Evolutionary conservation across 1,140 invertebrate genomes (phyloP).

Genomic region (Araneus ventricosus): DNA sequence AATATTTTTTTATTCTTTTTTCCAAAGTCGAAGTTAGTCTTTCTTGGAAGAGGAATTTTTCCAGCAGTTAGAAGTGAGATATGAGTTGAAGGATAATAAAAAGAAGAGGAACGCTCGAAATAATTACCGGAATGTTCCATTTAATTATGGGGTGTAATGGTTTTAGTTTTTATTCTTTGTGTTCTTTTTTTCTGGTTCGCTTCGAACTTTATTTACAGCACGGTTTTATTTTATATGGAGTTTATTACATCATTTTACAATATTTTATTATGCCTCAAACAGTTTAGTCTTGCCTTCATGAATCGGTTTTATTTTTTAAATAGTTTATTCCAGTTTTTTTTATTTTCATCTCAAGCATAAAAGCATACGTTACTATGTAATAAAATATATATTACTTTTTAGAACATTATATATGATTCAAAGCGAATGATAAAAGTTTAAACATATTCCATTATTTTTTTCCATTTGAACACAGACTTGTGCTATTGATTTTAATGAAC

Average conservation of each 20-base stretch:
- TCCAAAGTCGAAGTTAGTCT: not conserved
- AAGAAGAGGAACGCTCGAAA: not conserved
- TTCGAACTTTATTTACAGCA: constrained; percentile 29
- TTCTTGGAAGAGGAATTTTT: constrained; percentile 21
- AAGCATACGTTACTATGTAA: too few species aligned
- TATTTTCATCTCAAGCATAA: not conserved
- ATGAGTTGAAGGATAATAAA: not conserved
- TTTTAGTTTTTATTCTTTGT: not conserved
- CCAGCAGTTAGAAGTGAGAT: constrained; percentile 22
- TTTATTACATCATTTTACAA: not conserved
- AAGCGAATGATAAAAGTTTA: too few species aligned
- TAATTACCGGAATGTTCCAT: constrained; percentile 20
- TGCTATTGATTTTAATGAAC: too few species aligned
- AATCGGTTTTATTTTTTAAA: not conserved
- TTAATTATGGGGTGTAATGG: constrained; percentile 9
- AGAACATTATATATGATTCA: too few species aligned
- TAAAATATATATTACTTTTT: too few species aligned
- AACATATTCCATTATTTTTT: too few species aligned
- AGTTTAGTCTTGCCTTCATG: not conserved
- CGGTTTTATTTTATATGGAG: not conserved
- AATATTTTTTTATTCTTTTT: not conserved
- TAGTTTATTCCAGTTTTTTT: not conserved
- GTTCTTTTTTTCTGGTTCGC: not conserved
- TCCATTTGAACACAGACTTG: too few species aligned
- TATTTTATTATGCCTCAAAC: not conserved